These are phyloP conservation scores for Montipora capricornis DNA, from an alignment of 64 coral and sea anemone genomes.

Conservation along the genomic window DNA sequence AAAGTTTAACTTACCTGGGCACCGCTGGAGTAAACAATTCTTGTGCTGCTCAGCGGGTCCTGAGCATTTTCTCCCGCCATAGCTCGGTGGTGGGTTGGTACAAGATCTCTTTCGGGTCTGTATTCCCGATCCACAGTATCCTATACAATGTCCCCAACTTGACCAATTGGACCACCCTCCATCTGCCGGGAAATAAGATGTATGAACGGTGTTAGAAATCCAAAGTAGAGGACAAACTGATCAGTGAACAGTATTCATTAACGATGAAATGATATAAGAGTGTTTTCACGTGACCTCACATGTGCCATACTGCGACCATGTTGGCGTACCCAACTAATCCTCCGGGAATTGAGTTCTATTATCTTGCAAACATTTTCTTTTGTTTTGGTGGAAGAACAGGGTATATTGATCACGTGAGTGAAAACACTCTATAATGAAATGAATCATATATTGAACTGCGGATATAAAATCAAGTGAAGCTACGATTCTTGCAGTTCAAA, in stretches of 20 bases:
- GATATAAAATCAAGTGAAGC: too few relatives aligned
- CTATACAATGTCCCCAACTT: slow-evolving; percentile 62
- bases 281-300: too few relatives aligned
- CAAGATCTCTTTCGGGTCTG: slow-evolving; percentile 53
- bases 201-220: background rate
- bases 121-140: slow-evolving; percentile 45
- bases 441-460: too few relatives aligned
- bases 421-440: too few relatives aligned
- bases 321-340: too few relatives aligned
- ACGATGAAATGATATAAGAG: background rate
- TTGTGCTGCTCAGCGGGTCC: slow-evolving; percentile 45
- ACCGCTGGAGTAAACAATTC: slow-evolving; percentile 48
- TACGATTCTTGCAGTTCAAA: too few relatives aligned
- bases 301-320: too few relatives aligned
- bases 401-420: too few relatives aligned
- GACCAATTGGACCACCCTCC: slow-evolving; percentile 72
- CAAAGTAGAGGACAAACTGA: background rate
- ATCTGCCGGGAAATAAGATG: slow-evolving; percentile 20
- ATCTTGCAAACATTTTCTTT: too few relatives aligned
- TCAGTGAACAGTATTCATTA: background rate
- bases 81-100: slow-evolving; percentile 53
- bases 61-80: slow-evolving; percentile 47
- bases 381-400: too few relatives aligned
- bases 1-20: slow-evolving; percentile 44
- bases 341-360: too few relatives aligned